Conservation (phyloP, 2,888 invertebrate genomes). For the Nesidiocoris tenuis region DNA sequence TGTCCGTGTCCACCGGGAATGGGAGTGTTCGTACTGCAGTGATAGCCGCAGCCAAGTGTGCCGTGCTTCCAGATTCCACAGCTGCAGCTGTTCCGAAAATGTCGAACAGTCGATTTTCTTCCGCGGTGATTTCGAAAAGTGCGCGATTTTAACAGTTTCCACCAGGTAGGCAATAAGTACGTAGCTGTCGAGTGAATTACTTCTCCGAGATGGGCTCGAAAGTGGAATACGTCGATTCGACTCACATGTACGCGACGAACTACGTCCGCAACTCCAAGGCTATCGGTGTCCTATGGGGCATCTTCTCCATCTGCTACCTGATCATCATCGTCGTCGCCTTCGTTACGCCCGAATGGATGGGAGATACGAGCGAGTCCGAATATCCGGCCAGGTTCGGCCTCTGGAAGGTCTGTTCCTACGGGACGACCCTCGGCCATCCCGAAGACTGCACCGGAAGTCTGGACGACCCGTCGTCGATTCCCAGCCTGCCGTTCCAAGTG, state of each 20-base stretch:
- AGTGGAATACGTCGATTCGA: constrained; percentile 88
- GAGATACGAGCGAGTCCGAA: constrained; percentile 68
- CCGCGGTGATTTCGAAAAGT: not conserved
- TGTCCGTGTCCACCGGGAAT: not conserved
- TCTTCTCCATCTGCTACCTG: constrained; percentile 95
- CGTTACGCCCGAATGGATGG: constrained; percentile 91
- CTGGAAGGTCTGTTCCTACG: constrained; percentile 79
- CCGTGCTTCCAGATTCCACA: not conserved
- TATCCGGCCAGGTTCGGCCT: constrained; percentile 89
- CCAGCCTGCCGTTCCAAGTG: constrained; percentile 79
- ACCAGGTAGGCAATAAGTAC: not conserved
- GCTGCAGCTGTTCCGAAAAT: not conserved
- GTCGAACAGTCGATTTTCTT: not conserved
- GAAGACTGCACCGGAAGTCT: constrained; percentile 83
- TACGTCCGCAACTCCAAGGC: constrained; percentile 91
- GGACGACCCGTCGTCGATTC: constrained; percentile 77
- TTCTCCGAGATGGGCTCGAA: constrained; percentile 73
- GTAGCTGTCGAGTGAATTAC: not conserved
- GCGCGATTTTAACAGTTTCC: not conserved
- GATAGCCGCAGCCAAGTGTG: not conserved
- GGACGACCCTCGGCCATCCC: constrained; percentile 62
- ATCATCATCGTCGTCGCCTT: constrained; percentile 94
- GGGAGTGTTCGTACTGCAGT: not conserved
- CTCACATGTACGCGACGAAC: constrained; percentile 86
- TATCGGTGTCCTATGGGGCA: constrained; percentile 95